phyloP scores from a whole-genome alignment of 2,888 invertebrate genomes.

The Drosophila pullipes region DNA sequence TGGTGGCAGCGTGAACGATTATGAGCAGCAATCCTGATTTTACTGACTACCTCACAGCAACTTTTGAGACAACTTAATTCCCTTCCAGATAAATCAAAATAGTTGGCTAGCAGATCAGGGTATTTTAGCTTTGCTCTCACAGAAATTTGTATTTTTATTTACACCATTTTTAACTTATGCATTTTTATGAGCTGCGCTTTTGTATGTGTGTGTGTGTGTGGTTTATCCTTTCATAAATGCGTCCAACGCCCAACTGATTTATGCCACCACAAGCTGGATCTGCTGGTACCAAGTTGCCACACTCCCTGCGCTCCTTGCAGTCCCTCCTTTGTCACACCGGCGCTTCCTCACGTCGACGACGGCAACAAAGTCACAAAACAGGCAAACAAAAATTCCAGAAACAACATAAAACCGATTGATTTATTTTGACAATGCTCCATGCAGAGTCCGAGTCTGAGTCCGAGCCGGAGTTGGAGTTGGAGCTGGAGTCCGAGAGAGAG shows the following conservation, averaged over 20 bases:
- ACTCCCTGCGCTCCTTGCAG: neutral
- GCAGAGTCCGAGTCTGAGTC: slow-evolving; percentile 43
- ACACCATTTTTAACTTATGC: slow-evolving; percentile 67
- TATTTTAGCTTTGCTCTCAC: neutral
- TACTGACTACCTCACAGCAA: slow-evolving; percentile 51
- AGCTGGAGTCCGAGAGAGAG: slow-evolving; percentile 9
- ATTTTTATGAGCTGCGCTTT: slow-evolving; percentile 71
- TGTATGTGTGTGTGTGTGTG: slow-evolving; percentile 31
- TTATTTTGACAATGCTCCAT: slow-evolving; percentile 84
- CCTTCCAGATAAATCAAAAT: slow-evolving; percentile 80
- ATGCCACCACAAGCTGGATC: slow-evolving; percentile 78
- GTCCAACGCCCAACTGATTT: slow-evolving; percentile 77
- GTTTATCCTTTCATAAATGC: slow-evolving; percentile 82
- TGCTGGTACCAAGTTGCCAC: slow-evolving; percentile 52
- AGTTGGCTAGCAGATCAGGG: slow-evolving; percentile 15
- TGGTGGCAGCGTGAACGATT: slow-evolving; percentile 73
- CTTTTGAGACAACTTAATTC: slow-evolving; percentile 84
- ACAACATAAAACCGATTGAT: slow-evolving; percentile 85
- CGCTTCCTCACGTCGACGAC: slow-evolving; percentile 45
- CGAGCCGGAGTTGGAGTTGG: slow-evolving; percentile 3
- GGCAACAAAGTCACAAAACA: slow-evolving; percentile 73
- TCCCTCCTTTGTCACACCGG: slow-evolving; percentile 34
- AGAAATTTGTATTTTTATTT: slow-evolving; percentile 73
- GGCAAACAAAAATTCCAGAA: slow-evolving; percentile 81
- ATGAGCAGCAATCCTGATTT: slow-evolving; percentile 54